These are phyloP conservation scores for Venustoraphidia nigricollis DNA, from an alignment of 2,888 invertebrate species.

Conservation along the genomic window DNA sequence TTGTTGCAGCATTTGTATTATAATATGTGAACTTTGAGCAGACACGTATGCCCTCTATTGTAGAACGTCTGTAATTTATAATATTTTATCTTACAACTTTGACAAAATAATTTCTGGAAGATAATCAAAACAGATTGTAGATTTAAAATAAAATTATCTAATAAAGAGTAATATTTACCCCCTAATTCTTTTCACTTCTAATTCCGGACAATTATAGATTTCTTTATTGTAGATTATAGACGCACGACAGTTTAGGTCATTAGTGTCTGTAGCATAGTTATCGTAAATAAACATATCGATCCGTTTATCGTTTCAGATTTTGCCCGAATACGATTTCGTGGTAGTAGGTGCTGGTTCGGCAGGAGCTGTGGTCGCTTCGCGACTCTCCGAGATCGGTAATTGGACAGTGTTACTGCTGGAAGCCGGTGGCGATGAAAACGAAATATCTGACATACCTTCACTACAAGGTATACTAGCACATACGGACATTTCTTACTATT, in stretches of 20 bases:
- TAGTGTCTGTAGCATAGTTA: neutral
- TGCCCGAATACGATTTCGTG: conserved; percentile 71
- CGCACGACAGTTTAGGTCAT: no score
- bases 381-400: conserved; percentile 63
- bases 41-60: no score
- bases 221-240: no score
- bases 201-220: neutral
- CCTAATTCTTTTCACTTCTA: neutral
- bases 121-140: no score
- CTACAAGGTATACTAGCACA: conserved; percentile 31
- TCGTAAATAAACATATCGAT: neutral
- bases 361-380: conserved; percentile 74
- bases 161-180: no score
- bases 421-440: conserved; percentile 78
- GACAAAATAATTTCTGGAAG: no score
- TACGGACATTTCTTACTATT: no score
- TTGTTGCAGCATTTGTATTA: no score
- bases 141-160: no score
- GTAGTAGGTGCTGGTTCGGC: conserved; percentile 81
- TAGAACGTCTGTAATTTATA: no score
- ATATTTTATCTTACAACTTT: no score
- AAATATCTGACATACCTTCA: conserved; percentile 76
- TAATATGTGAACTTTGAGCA: no score
- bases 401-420: conserved; percentile 75
- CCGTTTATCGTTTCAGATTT: conserved; percentile 35